phyloP scores from a whole-genome alignment of 2,888 invertebrate genomes.

The Galerucella calmariensis region DNA sequence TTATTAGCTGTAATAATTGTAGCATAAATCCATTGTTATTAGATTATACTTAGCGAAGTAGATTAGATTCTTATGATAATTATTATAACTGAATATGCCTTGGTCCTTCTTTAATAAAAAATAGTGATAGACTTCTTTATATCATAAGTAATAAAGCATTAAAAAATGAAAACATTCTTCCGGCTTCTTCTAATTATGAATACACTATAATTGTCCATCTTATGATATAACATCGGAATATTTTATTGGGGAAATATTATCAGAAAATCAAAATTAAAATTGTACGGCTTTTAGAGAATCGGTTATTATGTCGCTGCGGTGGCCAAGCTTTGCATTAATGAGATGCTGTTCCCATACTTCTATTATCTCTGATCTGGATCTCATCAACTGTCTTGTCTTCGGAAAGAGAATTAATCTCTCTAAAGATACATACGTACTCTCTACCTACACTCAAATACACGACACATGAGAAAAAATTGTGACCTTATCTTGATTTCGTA shows the following conservation, averaged over 20 bases:
- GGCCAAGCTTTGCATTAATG: constrained; percentile 59
- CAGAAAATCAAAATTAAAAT: constrained; percentile 39
- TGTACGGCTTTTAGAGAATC: constrained; percentile 45
- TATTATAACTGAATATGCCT: too few relatives aligned
- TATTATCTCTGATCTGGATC: constrained; percentile 59
- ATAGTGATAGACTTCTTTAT: too few relatives aligned
- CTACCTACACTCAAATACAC: constrained; percentile 42
- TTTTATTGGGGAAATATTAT: not conserved
- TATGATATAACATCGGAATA: not conserved
- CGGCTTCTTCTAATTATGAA: too few relatives aligned
- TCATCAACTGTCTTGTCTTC: constrained; percentile 59
- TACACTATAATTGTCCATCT: too few relatives aligned
- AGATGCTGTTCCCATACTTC: constrained; percentile 59
- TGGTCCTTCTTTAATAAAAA: too few relatives aligned
- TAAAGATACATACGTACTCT: constrained; percentile 38
- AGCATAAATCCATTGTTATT: too few relatives aligned
- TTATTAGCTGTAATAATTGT: too few relatives aligned
- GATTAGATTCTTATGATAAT: too few relatives aligned
- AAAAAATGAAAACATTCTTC: too few relatives aligned
- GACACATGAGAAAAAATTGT: constrained; percentile 21
- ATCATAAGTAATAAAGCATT: too few relatives aligned
- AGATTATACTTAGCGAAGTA: too few relatives aligned
- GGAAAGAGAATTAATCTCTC: constrained; percentile 58
- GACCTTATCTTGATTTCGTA: constrained; percentile 28
- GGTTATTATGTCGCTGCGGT: constrained; percentile 52